A percentile compares a stretch with the other conserved stretches of the same genome.
Evolutionary conservation across 2,113 vertebrate genomes (phyloP).

Genomic region (Carassius gibelio): DNA sequence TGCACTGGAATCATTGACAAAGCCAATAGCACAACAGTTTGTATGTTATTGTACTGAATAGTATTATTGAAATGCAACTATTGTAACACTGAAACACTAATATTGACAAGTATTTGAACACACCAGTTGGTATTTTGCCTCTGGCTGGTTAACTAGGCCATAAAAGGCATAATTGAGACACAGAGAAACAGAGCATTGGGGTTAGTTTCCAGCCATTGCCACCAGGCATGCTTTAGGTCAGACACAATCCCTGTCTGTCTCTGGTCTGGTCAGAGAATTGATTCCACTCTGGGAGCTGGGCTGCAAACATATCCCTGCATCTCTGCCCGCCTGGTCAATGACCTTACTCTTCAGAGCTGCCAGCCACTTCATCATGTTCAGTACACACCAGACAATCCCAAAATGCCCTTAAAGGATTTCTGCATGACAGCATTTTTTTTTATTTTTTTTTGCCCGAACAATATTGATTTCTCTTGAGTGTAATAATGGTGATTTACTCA

Average conservation of each 20-base stretch:
- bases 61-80: conserved; percentile 36
- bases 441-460: conserved; percentile 12
- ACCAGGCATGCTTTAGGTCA: conserved; percentile 55
- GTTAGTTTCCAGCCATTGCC: conserved; percentile 42
- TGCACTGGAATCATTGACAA: not conserved
- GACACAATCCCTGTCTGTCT: conserved; percentile 61
- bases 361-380: conserved; percentile 15
- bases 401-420: conserved; percentile 36
- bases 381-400: conserved; percentile 52
- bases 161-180: not conserved
- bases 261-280: conserved; percentile 67
- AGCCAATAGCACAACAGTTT: conserved; percentile 17
- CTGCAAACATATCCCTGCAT: conserved; percentile 10
- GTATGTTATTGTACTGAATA: conserved; percentile 4
- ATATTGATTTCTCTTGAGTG: conserved; percentile 28
- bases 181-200: conserved; percentile 24
- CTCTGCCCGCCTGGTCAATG: conserved; percentile 63
- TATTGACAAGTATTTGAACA: conserved; percentile 62
- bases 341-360: conserved; percentile 54
- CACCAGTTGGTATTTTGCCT: conserved; percentile 42
- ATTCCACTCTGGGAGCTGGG: conserved; percentile 54
- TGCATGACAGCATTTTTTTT: not conserved
- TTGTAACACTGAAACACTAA: conserved; percentile 68
- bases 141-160: conserved; percentile 37
- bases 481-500: not conserved